phyloP scores from a whole-genome alignment of 2,888 invertebrate species.

The Craniophora ligustri region DNA sequence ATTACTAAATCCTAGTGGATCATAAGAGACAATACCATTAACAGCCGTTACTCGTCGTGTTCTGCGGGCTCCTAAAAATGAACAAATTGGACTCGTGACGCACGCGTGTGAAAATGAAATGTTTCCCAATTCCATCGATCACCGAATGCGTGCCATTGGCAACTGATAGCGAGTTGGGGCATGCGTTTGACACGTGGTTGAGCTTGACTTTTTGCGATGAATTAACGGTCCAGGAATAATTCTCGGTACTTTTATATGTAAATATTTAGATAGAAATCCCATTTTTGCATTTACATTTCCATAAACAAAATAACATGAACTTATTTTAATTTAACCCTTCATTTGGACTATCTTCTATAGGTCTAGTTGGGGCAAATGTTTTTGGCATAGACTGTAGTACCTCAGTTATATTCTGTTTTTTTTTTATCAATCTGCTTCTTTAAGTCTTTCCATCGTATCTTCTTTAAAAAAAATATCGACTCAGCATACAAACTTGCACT shows the following conservation, averaged over 20 bases:
- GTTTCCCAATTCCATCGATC: constrained; percentile 60
- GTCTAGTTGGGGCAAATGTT: no score
- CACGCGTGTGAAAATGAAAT: constrained; percentile 56
- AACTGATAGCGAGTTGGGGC: constrained; percentile 38
- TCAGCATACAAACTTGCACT: no score
- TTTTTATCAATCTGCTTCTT: no score
- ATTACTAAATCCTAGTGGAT: not conserved
- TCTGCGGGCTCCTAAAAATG: constrained; percentile 18
- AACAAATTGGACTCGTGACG: constrained; percentile 50
- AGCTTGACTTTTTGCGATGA: not conserved
- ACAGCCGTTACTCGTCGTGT: not conserved
- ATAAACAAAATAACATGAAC: no score
- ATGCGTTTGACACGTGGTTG: constrained; percentile 24
- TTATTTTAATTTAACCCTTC: no score
- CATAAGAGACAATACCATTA: not conserved
- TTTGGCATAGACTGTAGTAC: no score
- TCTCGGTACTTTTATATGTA: not conserved
- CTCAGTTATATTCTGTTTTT: no score
- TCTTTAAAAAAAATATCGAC: no score
- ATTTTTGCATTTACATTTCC: no score
- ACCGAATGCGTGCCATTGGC: constrained; percentile 30
- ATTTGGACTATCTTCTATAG: no score
- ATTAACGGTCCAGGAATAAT: not conserved
- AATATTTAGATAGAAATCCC: no score
- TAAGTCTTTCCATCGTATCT: no score